These are phyloP conservation scores for Coenonympha arcania DNA, from an alignment of 2,888 invertebrate genomes.

Conservation along the genomic window DNA sequence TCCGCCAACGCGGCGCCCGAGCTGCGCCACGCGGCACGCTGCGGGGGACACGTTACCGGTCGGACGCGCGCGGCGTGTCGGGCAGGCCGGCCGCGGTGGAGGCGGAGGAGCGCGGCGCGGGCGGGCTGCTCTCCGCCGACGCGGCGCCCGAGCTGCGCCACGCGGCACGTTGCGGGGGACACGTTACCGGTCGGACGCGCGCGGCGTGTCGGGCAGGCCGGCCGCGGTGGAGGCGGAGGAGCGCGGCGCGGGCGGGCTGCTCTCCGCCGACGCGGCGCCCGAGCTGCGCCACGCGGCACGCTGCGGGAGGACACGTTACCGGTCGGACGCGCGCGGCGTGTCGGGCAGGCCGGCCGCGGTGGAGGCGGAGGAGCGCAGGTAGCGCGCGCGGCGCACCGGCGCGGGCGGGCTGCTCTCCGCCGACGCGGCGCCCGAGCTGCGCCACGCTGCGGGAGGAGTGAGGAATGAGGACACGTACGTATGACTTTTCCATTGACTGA, in stretches of 20 bases:
- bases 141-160: slow-evolving; percentile 18
- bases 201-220: slow-evolving; percentile 57
- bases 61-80: slow-evolving; percentile 77
- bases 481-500: too few species aligned
- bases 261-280: slow-evolving; percentile 52
- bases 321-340: slow-evolving; percentile 79
- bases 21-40: slow-evolving; percentile 27
- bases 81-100: slow-evolving; percentile 25
- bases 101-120: slow-evolving; percentile 28
- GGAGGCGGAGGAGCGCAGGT: slow-evolving; percentile 26
- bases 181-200: slow-evolving; percentile 82
- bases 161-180: slow-evolving; percentile 32
- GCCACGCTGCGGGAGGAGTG: slow-evolving; percentile 34
- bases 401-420: slow-evolving; percentile 53
- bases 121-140: too few species aligned
- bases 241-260: slow-evolving; percentile 44
- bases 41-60: slow-evolving; percentile 74
- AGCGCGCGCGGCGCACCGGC: slow-evolving; percentile 29
- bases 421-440: slow-evolving; percentile 49
- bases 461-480: too few species aligned
- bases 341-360: slow-evolving; percentile 30
- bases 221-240: slow-evolving; percentile 25
- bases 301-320: slow-evolving; percentile 63
- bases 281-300: slow-evolving; percentile 40
- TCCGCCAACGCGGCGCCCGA: neutral